A percentile compares a stretch with the other conserved stretches of the same genome.
phyloP scores from a whole-genome alignment of 2,797 vertebrate species.

The Dryobates pubescens region DNA sequence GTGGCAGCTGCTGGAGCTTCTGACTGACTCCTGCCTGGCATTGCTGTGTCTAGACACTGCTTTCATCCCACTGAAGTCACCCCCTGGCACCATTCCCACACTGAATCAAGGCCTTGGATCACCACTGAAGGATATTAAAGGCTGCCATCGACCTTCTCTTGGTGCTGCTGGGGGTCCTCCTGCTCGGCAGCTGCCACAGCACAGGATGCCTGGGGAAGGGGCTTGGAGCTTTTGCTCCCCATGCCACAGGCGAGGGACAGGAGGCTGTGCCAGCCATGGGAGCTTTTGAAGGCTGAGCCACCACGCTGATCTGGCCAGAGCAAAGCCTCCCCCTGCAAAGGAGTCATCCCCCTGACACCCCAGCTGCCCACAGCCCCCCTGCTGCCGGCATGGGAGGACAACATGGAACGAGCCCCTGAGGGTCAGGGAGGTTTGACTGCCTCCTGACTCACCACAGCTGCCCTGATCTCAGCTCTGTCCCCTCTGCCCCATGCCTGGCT shows the following conservation, averaged over 20 bases:
- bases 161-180: not conserved
- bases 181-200: not conserved
- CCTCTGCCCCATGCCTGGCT: too few species aligned
- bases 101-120: slow-evolving; percentile 59
- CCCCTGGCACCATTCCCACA: slow-evolving; percentile 35
- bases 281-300: not conserved
- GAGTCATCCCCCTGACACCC: not conserved
- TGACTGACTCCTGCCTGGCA: not conserved
- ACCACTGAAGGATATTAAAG: slow-evolving; percentile 73
- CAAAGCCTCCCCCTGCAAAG: not conserved
- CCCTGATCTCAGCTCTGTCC: not conserved
- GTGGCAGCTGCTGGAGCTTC: slow-evolving; percentile 50
- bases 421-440: not conserved
- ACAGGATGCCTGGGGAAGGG: not conserved
- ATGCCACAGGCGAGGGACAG: not conserved
- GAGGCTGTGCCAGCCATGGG: rapidly evolving
- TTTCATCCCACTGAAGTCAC: slow-evolving; percentile 58
- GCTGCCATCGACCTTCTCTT: slow-evolving; percentile 76
- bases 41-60: slow-evolving; percentile 57
- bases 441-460: rapidly evolving
- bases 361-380: not conserved
- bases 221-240: not conserved
- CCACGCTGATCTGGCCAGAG: not conserved
- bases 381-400: not conserved
- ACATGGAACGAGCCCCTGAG: not conserved